Evolutionary conservation across 2,888 invertebrate genomes (phyloP), one percentile per base, ranked within the genome.

Genomic region (Netelia melanura): DNA sequence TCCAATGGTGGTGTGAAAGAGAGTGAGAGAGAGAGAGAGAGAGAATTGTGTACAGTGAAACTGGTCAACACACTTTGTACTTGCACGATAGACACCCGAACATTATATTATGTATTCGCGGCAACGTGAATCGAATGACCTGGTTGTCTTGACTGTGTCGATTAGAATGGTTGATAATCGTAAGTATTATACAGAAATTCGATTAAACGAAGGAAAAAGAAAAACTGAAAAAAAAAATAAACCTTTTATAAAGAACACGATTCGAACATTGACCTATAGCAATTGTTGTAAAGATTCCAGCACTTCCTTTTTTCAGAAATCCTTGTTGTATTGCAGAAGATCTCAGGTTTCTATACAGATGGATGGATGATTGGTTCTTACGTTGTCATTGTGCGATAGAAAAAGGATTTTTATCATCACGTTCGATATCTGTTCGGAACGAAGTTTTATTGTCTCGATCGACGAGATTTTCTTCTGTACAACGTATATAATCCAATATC

Each of bases 181-280:
- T 89, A 89, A 91, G 87, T 88, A 89, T 88, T 91, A 90, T 87
- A 87, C 85, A 87, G 89, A 89, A 86, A 70, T 85, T 87, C 80
- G 76, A 83, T 85, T 85, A 87, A 87, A 74, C 74, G 86, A 87
- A 48, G 43, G 44, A 58, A 62, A 75, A 62, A 68, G 52, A 21
- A 58, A 23, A 74, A 83, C 52, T 70, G 25, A 56, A 71, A 74
- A 64, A 64, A 21, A 21, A 87, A 86, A 38, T 87, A 83, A 85
- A 88, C 86, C 82, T 91, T 90, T 90, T 88, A 88, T 87, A 90
- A 87, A 84, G 87, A 88, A 44, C 62, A 68, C 52, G 38, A 64
- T 77, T n/a, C 38, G 30, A 21, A 38, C 72, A 44, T 61, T 10
- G 71, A 44, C 9, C 38, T 11, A 70, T 58, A 0, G 52, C n/a